Evolutionary conservation across 1,140 invertebrate species (phyloP).

Genomic region (Brachystomella parvula): DNA sequence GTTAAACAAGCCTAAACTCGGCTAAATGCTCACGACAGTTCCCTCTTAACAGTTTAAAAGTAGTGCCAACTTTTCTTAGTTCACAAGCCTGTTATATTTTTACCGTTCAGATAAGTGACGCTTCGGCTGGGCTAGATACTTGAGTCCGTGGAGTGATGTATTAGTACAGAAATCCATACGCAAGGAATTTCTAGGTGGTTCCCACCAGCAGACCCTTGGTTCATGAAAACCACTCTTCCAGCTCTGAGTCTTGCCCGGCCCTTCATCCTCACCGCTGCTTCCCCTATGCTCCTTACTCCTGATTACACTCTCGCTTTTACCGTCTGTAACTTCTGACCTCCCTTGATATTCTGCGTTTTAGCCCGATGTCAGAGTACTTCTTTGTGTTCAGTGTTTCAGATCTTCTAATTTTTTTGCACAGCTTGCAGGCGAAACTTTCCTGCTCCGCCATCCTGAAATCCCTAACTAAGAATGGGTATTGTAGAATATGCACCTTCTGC

Average conservation of each 20-base stretch:
- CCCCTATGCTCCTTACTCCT: neutral
- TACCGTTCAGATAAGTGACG: constrained; percentile 34
- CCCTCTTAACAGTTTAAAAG: too few species aligned
- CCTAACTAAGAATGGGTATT: too few species aligned
- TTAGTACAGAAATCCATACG: constrained; percentile 34
- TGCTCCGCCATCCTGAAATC: too few species aligned
- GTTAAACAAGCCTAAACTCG: neutral
- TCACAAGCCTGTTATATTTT: neutral
- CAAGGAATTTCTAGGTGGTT: constrained; percentile 22
- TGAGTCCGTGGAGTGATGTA: constrained; percentile 31
- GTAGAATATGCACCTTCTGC: too few species aligned
- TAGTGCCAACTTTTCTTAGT: neutral
- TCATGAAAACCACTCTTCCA: neutral
- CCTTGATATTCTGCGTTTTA: too few species aligned
- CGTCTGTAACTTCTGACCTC: neutral
- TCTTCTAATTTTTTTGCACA: too few species aligned
- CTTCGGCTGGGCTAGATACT: constrained; percentile 32
- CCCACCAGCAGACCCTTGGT: constrained; percentile 17
- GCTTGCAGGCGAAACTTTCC: too few species aligned
- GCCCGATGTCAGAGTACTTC: too few species aligned
- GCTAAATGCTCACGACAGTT: too few species aligned
- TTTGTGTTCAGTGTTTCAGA: too few species aligned
- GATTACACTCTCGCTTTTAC: neutral
- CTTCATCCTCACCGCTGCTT: too few species aligned
- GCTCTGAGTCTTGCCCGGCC: too few species aligned